phyloP scores from a whole-genome alignment of 2,113 vertebrate species.

The Embiotoca jacksoni region DNA sequence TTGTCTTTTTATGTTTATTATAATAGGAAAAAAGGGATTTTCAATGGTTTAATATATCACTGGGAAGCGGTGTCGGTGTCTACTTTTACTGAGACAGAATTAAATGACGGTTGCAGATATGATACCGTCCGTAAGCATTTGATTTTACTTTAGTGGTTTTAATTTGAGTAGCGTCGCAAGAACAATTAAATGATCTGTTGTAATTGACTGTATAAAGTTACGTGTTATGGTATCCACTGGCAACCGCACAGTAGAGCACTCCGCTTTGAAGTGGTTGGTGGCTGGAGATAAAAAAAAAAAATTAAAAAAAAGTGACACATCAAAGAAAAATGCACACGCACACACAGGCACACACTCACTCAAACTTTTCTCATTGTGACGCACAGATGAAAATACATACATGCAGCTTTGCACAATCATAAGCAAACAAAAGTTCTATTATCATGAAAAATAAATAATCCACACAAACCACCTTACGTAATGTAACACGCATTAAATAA shows the following conservation, averaged over 20 bases:
- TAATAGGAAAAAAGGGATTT: neutral
- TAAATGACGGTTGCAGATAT: constrained; percentile 12
- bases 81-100: neutral
- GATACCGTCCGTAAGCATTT: neutral
- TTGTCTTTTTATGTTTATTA: constrained; percentile 3
- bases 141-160: constrained; percentile 18
- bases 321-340: constrained; percentile 35
- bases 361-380: constrained; percentile 1
- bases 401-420: neutral
- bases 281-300: constrained; percentile 41
- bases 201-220: constrained; percentile 40
- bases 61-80: neutral
- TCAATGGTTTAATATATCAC: neutral
- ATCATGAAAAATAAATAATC: neutral
- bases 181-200: constrained; percentile 40
- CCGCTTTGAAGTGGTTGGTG: constrained; percentile 59
- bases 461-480: neutral
- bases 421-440: neutral
- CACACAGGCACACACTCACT: neutral
- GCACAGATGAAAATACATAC: neutral
- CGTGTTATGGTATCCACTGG: constrained; percentile 54
- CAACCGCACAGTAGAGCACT: constrained; percentile 39
- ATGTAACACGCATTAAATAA: neutral
- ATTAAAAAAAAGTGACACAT: constrained; percentile 39
- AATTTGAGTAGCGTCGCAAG: constrained; percentile 12